Conservation (phyloP, 1,140 invertebrate genomes). For the Colletes gigas region DNA sequence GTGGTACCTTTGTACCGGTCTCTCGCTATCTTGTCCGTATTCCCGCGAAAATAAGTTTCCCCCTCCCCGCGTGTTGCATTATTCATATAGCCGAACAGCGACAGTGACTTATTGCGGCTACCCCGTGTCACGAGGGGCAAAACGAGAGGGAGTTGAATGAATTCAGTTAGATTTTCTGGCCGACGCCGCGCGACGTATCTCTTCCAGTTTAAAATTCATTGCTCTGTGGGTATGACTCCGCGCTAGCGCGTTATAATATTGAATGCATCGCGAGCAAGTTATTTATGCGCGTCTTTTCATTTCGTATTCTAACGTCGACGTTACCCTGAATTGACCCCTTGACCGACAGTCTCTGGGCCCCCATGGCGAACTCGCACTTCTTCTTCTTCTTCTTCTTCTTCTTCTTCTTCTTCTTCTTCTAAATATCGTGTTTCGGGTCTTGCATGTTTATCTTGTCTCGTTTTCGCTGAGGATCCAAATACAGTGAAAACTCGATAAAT, state of each 20-base stretch:
- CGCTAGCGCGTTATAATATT: constrained; percentile 6
- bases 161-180: constrained; percentile 59
- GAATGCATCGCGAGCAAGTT: constrained; percentile 28
- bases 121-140: constrained; percentile 40
- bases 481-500: no score
- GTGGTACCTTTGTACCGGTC: not conserved
- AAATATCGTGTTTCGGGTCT: not conserved
- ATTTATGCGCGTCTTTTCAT: not conserved
- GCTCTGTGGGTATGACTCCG: constrained; percentile 11
- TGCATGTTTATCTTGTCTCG: not conserved
- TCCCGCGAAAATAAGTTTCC: constrained; percentile 48
- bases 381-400: not conserved
- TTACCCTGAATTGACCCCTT: not conserved
- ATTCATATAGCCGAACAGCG: constrained; percentile 61
- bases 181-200: constrained; percentile 44
- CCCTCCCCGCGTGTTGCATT: constrained; percentile 54
- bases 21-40: constrained; percentile 44
- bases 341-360: not conserved
- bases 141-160: constrained; percentile 71
- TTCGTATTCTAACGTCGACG: not conserved
- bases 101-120: constrained; percentile 65
- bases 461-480: not conserved
- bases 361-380: not conserved
- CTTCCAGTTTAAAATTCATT: constrained; percentile 54
- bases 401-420: not conserved